Percentiles rank a stretch among this genome's conserved stretches.
Conservation (phyloP, 2,888 invertebrate species). For the Lochmaea crataegi region DNA sequence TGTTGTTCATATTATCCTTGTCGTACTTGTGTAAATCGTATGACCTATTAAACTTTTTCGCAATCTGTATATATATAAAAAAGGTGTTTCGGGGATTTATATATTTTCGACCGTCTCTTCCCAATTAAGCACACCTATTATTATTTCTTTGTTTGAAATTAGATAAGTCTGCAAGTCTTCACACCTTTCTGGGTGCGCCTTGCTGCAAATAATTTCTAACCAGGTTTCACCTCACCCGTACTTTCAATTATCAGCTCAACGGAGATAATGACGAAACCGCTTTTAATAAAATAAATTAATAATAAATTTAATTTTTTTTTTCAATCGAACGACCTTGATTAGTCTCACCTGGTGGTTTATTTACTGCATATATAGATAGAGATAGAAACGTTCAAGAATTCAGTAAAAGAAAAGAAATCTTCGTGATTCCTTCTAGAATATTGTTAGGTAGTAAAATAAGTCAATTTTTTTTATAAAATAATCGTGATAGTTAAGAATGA, state of each 20-base stretch:
- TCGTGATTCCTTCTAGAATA: too few relatives aligned
- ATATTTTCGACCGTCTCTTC: not conserved
- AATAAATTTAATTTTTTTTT: not conserved
- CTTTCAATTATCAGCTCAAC: not conserved
- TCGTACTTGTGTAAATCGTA: too few relatives aligned
- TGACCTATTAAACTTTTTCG: too few relatives aligned
- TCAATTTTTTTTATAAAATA: too few relatives aligned
- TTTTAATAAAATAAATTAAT: not conserved
- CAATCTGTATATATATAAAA: too few relatives aligned
- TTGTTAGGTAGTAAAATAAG: too few relatives aligned
- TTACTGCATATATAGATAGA: not conserved
- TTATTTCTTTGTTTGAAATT: not conserved
- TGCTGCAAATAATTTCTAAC: not conserved
- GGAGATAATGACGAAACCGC: not conserved
- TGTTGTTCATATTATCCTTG: too few relatives aligned
- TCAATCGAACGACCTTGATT: not conserved
- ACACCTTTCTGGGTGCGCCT: slow-evolving; percentile 2
- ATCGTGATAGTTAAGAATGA: too few relatives aligned
- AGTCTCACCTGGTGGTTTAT: not conserved
- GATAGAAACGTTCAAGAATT: not conserved
- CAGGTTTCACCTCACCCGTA: not conserved
- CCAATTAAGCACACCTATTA: not conserved
- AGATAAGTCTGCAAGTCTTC: slow-evolving; percentile 1
- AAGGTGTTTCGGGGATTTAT: not conserved
- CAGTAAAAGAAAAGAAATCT: too few relatives aligned